Evolutionary conservation across 2,113 vertebrate genomes (phyloP).

Genomic region (Chinchilla lanigera): DNA sequence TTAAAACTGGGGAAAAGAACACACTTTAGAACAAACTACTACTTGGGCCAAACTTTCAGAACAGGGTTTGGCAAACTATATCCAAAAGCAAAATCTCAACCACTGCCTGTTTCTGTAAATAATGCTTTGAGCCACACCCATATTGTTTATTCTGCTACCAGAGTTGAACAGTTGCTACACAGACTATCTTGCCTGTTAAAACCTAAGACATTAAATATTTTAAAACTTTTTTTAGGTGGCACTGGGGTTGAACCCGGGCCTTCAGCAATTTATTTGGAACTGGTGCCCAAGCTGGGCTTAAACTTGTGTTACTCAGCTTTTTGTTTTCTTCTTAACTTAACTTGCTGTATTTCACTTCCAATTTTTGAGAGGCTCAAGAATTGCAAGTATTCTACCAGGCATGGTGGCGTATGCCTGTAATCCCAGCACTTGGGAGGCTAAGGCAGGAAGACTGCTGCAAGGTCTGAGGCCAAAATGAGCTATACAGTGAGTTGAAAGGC

Average conservation of each 20-base stretch:
- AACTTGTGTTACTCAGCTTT: not conserved
- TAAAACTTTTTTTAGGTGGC: not conserved
- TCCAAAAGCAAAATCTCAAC: not conserved
- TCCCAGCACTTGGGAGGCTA: not conserved
- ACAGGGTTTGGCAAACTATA: not conserved
- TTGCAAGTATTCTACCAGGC: not conserved
- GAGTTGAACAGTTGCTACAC: not conserved
- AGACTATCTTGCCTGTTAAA: not conserved
- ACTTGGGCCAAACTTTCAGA: not conserved
- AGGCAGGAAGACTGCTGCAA: too few species aligned
- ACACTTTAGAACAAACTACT: not conserved
- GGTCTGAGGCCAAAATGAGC: not conserved
- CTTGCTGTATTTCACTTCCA: constrained; percentile 89
- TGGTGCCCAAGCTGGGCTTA: not conserved
- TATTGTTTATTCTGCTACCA: not conserved
- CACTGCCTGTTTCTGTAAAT: not conserved
- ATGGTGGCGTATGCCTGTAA: not conserved
- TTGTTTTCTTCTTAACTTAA: constrained; percentile 72
- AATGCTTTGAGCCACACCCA: not conserved
- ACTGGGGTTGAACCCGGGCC: not conserved
- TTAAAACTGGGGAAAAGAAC: not conserved
- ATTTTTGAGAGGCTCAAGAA: constrained; percentile 87
- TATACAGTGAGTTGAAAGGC: not conserved
- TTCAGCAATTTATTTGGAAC: not conserved
- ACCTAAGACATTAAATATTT: not conserved